These are phyloP conservation scores for Spicauda simplicius DNA, from an alignment of 2,888 invertebrate genomes.

Conservation along the genomic window DNA sequence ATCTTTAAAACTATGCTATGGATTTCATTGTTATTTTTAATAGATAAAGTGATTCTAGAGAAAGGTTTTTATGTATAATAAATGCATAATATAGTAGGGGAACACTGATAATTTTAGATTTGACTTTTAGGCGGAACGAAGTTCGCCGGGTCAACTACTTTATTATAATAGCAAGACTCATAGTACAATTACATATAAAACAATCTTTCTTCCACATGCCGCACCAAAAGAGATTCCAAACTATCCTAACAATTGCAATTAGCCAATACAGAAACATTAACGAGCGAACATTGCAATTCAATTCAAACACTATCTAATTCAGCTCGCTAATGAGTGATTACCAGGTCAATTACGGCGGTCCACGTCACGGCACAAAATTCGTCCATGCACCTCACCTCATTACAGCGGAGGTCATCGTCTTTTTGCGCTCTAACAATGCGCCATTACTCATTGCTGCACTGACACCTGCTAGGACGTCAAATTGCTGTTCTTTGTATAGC, in stretches of 20 bases:
- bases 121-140: no score
- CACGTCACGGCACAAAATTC: constrained; percentile 19
- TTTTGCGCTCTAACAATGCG: constrained; percentile 28
- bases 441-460: constrained; percentile 33
- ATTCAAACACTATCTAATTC: constrained; percentile 21
- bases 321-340: constrained; percentile 24
- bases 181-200: no score
- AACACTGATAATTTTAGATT: no score
- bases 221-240: no score
- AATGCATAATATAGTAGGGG: no score
- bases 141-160: no score
- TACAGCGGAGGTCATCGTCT: constrained; percentile 30
- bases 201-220: background rate
- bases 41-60: no score
- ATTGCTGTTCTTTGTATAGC: constrained; percentile 11
- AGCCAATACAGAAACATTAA: background rate
- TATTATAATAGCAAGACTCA: no score
- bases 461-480: constrained; percentile 29
- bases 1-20: no score
- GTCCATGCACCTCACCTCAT: constrained; percentile 21
- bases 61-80: no score
- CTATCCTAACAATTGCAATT: background rate
- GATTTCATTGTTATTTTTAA: no score
- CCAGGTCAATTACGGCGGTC: constrained; percentile 21
- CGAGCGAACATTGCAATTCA: constrained; percentile 9